phyloP scores from a whole-genome alignment of 2,113 vertebrate genomes.

The Pionites leucogaster region DNA sequence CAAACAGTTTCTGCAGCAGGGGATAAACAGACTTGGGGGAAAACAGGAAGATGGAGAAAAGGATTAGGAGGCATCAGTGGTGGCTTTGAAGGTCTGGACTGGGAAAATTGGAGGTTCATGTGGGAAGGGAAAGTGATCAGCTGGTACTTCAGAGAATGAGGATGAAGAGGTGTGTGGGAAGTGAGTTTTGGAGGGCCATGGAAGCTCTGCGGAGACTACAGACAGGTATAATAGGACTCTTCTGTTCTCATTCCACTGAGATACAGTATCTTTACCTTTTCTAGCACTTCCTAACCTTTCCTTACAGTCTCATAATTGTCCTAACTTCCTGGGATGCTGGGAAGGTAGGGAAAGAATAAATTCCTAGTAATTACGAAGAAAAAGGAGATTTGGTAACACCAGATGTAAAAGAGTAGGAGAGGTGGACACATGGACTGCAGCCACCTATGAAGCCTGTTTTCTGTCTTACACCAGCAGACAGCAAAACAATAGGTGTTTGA shows the following conservation, averaged over 20 bases:
- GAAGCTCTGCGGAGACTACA: not conserved
- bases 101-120: not conserved
- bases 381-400: not conserved
- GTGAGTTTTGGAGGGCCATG: not conserved
- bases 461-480: not conserved
- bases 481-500: not conserved
- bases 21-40: accelerated
- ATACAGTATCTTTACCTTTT: not conserved
- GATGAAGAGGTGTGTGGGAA: not conserved
- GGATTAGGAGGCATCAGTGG: not conserved
- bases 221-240: not conserved
- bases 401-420: not conserved
- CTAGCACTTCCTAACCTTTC: not conserved
- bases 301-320: not conserved
- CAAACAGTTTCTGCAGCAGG: not conserved
- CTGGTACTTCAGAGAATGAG: not conserved
- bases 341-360: not conserved
- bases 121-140: not conserved
- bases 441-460: not conserved
- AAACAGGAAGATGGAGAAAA: not conserved
- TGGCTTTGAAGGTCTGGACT: not conserved
- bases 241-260: not conserved
- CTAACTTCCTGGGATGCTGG: not conserved
- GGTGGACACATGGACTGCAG: not conserved
- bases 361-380: not conserved